phyloP scores from a whole-genome alignment of 1,140 invertebrate species.

The Hyles vespertilio region DNA sequence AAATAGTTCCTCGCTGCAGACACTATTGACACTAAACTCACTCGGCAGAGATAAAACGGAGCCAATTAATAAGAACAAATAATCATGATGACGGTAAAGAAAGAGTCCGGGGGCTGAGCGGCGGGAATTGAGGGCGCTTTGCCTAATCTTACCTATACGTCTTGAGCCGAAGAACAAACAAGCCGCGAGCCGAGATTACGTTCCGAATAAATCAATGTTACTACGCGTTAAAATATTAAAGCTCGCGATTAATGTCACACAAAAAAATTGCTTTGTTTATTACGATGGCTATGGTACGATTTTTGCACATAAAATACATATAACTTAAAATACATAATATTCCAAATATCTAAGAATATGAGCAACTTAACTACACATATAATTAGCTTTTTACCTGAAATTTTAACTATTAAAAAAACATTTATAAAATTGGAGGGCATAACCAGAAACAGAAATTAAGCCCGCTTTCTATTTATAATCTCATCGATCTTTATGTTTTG shows the following conservation, averaged over 20 bases:
- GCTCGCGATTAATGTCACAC: conserved; percentile 68
- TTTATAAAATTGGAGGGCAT: too few species aligned
- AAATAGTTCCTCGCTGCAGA: neutral
- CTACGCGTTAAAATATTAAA: conserved; percentile 76
- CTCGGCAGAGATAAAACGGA: conserved; percentile 19
- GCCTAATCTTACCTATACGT: conserved; percentile 71
- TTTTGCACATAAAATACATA: too few species aligned
- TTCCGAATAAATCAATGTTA: conserved; percentile 74
- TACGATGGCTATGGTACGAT: too few species aligned
- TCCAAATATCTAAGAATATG: too few species aligned
- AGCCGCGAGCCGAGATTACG: conserved; percentile 70
- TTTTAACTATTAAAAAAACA: too few species aligned
- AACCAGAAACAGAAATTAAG: too few species aligned
- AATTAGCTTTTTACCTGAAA: too few species aligned
- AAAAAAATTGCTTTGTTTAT: too few species aligned
- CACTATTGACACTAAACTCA: neutral
- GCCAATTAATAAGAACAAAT: conserved; percentile 42
- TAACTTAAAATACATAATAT: too few species aligned
- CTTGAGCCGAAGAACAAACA: conserved; percentile 72
- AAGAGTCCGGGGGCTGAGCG: conserved; percentile 27
- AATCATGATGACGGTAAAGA: conserved; percentile 31
- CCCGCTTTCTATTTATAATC: too few species aligned
- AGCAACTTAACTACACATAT: too few species aligned
- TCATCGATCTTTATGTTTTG: neutral
- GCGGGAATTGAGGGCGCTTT: conserved; percentile 42